These are phyloP conservation scores for Glyptemys insculpta DNA, from an alignment of 2,797 vertebrate genomes.

Conservation along the genomic window DNA sequence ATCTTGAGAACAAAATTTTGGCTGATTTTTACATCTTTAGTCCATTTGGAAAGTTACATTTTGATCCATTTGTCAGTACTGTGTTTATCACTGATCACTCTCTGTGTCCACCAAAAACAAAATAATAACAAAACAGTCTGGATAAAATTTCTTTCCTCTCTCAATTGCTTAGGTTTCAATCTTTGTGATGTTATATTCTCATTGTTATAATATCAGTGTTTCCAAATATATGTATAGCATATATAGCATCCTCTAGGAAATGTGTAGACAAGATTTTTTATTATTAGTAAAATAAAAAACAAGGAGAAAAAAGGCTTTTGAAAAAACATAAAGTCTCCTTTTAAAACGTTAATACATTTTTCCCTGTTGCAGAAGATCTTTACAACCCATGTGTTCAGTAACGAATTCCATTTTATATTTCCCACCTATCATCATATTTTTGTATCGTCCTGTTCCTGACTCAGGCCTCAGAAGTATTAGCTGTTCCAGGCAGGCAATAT, in stretches of 20 bases:
- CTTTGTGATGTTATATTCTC: not conserved
- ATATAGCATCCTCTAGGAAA: not conserved
- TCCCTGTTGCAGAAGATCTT: not conserved
- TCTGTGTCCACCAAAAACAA: not conserved
- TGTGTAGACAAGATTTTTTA: not conserved
- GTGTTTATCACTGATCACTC: no score
- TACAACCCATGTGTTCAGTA: fast-evolving
- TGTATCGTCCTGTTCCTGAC: fast-evolving
- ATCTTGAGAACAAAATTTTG: not conserved
- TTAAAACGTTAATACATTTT: not conserved
- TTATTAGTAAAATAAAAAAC: conserved; percentile 16
- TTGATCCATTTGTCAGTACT: not conserved
- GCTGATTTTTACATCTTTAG: not conserved
- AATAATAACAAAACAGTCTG: conserved; percentile 21
- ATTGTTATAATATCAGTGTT: not conserved
- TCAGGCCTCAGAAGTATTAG: not conserved
- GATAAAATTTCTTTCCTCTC: conserved; percentile 42
- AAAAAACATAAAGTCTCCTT: conserved; percentile 8
- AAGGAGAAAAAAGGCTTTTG: conserved; percentile 5
- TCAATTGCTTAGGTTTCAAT: conserved; percentile 38
- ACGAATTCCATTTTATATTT: not conserved
- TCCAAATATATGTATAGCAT: not conserved
- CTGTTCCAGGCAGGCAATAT: not conserved
- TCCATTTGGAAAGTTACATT: not conserved
- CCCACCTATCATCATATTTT: not conserved